Conservation (phyloP, 2,888 invertebrate species). For the Trichopoda pennipes region DNA sequence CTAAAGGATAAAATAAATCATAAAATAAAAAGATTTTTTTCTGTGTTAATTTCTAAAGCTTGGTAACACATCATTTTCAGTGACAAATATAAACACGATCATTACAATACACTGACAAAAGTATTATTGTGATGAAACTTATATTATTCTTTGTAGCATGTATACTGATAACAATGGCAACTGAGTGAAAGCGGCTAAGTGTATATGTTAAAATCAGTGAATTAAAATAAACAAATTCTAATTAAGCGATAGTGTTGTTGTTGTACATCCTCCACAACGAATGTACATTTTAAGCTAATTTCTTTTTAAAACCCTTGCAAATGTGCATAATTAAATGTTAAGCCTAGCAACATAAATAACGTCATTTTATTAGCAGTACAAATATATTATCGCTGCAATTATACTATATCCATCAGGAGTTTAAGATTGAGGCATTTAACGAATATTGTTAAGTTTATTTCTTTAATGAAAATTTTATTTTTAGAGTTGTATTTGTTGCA, state of each 20-base stretch:
- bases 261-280: too few relatives aligned
- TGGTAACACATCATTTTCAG: conserved; percentile 48
- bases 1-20: too few relatives aligned
- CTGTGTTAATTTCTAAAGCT: conserved; percentile 32
- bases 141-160: conserved; percentile 40
- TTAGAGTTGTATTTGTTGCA: too few relatives aligned
- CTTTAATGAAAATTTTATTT: too few relatives aligned
- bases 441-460: too few relatives aligned
- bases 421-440: too few relatives aligned
- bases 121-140: conserved; percentile 37
- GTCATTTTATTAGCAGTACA: too few relatives aligned
- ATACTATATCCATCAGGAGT: too few relatives aligned
- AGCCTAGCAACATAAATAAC: too few relatives aligned
- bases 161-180: conserved; percentile 43
- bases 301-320: conserved; percentile 45
- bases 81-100: conserved; percentile 36
- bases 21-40: too few relatives aligned
- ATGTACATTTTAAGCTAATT: conserved; percentile 38
- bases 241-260: conserved; percentile 44
- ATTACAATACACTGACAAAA: conserved; percentile 17
- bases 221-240: conserved; percentile 41
- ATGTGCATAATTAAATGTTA: conserved; percentile 5
- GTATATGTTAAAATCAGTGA: neutral
- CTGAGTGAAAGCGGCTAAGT: neutral
- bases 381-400: too few relatives aligned